These are phyloP conservation scores for Gymnocypris eckloni DNA, from an alignment of 2,797 vertebrate species.

Conservation along the genomic window DNA sequence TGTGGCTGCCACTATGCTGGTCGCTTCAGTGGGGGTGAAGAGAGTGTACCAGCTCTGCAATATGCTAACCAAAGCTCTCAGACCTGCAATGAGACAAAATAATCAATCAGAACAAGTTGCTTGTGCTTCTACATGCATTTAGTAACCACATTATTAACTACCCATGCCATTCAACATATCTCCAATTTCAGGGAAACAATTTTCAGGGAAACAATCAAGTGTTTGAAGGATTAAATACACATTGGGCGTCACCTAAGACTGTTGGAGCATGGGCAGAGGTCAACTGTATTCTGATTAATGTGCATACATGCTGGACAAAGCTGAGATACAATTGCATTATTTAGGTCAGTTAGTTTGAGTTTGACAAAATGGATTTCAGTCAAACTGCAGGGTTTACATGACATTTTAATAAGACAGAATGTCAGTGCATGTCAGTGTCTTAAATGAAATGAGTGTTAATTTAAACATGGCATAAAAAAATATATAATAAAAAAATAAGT, in stretches of 20 bases:
- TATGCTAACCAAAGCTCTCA: constrained; percentile 95
- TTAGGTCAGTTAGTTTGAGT: not conserved
- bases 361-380: not conserved
- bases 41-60: constrained; percentile 98
- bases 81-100: constrained; percentile 75
- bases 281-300: not conserved
- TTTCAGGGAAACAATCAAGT: not conserved
- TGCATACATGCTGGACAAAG: not conserved
- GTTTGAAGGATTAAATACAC: not conserved
- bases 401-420: constrained; percentile 5
- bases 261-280: not conserved
- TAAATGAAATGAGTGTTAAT: not conserved
- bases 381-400: not conserved
- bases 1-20: constrained; percentile 94
- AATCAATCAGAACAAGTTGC: not conserved
- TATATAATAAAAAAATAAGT: not conserved
- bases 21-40: constrained; percentile 97
- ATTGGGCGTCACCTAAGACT: not conserved
- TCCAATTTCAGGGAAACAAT: not conserved
- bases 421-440: not conserved
- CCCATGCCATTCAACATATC: not conserved
- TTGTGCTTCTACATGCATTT: not conserved
- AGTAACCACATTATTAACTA: not conserved
- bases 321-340: not conserved
- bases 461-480: not conserved